A percentile compares a stretch with the other conserved stretches of the same genome.
phyloP scores from a whole-genome alignment of 35 echinoderm and acorn worm genomes.

The Heliocidaris tuberculata region DNA sequence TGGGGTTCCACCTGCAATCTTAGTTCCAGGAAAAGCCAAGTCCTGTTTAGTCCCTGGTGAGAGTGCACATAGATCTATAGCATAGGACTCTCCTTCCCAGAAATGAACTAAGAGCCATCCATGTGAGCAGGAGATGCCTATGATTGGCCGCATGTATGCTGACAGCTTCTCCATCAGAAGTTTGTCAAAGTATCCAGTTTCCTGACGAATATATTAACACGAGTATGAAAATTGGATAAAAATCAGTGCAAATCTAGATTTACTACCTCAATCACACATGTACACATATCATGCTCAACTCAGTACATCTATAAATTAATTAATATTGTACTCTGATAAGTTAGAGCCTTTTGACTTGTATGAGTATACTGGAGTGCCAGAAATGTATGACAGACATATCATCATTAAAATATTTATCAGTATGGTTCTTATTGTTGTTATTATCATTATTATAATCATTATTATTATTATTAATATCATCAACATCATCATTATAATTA shows the following conservation, averaged over 20 bases:
- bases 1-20: conserved; percentile 29
- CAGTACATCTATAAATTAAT: neutral
- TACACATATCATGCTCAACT: too few species aligned
- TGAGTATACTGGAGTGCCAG: neutral
- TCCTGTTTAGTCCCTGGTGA: neutral
- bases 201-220: neutral
- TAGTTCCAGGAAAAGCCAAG: neutral
- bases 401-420: too few species aligned
- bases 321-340: neutral
- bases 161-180: neutral
- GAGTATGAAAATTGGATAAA: neutral
- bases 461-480: too few species aligned
- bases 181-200: neutral
- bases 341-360: neutral
- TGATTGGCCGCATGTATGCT: neutral
- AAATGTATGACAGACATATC: too few species aligned
- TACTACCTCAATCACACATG: too few species aligned
- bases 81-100: conserved; percentile 33
- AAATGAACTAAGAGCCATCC: neutral
- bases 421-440: too few species aligned
- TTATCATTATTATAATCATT: too few species aligned
- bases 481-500: too few species aligned
- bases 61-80: neutral
- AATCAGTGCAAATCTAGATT: neutral
- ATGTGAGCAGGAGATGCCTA: neutral